phyloP scores from a whole-genome alignment of 1,140 invertebrate species.

The Nasonia giraulti region DNA sequence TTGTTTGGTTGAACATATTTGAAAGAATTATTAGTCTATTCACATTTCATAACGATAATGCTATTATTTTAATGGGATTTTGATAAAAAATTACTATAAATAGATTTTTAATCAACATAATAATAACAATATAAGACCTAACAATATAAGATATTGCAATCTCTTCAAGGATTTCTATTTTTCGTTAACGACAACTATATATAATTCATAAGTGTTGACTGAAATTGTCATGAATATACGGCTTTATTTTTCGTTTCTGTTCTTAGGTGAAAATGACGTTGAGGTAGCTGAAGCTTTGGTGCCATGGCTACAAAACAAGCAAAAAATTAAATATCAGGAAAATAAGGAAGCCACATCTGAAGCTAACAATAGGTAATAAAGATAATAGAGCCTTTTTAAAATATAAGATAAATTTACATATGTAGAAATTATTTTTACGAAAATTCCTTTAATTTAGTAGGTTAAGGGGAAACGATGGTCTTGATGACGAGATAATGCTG shows the following conservation, averaged over 20 bases:
- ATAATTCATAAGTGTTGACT: slow-evolving; percentile 12
- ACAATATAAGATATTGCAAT: too few relatives aligned
- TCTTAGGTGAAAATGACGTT: slow-evolving; percentile 83
- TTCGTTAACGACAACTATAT: neutral
- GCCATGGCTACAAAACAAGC: slow-evolving; percentile 66
- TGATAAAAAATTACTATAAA: too few relatives aligned
- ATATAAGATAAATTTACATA: neutral
- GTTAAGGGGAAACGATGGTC: slow-evolving; percentile 57
- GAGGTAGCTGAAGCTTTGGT: slow-evolving; percentile 79
- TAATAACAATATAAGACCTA: too few relatives aligned
- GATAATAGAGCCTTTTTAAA: slow-evolving; percentile 48
- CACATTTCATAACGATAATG: too few relatives aligned
- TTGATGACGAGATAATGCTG: slow-evolving; percentile 75
- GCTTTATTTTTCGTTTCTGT: slow-evolving; percentile 34
- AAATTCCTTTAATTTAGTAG: slow-evolving; percentile 48
- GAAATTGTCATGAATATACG: neutral
- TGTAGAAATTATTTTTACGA: slow-evolving; percentile 1
- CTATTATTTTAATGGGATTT: too few relatives aligned
- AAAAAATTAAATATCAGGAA: slow-evolving; percentile 61
- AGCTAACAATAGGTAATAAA: slow-evolving; percentile 53
- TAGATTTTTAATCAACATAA: too few relatives aligned
- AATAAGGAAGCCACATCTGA: slow-evolving; percentile 58
- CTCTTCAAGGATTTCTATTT: too few relatives aligned
- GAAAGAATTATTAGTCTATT: too few relatives aligned
- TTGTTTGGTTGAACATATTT: neutral